Evolutionary conservation across 2,888 invertebrate genomes (phyloP).

Genomic region (Macaria liturata): DNA sequence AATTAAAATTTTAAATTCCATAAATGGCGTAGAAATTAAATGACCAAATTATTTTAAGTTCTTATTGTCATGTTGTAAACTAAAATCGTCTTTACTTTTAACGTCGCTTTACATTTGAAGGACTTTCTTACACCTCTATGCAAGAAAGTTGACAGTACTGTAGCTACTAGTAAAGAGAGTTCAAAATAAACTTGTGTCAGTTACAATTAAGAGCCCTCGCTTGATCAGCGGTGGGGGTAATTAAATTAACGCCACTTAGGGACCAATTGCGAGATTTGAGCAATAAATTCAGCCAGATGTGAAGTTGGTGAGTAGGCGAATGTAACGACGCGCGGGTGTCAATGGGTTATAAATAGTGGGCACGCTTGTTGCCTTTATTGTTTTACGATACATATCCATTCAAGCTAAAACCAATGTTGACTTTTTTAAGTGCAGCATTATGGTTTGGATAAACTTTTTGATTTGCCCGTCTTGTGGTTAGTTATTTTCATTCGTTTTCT

Average conservation of each 20-base stretch:
- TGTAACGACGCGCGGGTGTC: constrained; percentile 38
- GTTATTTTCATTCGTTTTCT: no score
- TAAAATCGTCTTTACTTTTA: no score
- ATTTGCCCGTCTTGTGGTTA: no score
- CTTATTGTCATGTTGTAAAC: no score
- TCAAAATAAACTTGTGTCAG: constrained; percentile 18
- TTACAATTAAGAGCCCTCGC: constrained; percentile 49
- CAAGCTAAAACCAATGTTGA: constrained; percentile 1
- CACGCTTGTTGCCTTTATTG: constrained; percentile 6
- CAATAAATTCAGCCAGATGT: constrained; percentile 64
- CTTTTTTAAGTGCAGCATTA: no score
- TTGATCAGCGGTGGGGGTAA: constrained; percentile 51
- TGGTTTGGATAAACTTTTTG: no score
- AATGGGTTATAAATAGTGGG: constrained; percentile 41
- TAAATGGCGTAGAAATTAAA: no score
- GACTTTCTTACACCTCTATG: no score
- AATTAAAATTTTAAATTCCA: no score
- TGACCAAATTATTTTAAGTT: no score
- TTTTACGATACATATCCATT: constrained; percentile 8
- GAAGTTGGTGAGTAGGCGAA: constrained; percentile 36
- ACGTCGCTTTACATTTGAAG: no score
- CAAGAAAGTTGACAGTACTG: background rate
- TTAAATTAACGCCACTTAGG: constrained; percentile 75
- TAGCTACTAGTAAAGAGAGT: background rate
- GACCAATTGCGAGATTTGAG: constrained; percentile 75